Conservation (phyloP, 2,113 vertebrate genomes). For the Lonchura striata region DNA sequence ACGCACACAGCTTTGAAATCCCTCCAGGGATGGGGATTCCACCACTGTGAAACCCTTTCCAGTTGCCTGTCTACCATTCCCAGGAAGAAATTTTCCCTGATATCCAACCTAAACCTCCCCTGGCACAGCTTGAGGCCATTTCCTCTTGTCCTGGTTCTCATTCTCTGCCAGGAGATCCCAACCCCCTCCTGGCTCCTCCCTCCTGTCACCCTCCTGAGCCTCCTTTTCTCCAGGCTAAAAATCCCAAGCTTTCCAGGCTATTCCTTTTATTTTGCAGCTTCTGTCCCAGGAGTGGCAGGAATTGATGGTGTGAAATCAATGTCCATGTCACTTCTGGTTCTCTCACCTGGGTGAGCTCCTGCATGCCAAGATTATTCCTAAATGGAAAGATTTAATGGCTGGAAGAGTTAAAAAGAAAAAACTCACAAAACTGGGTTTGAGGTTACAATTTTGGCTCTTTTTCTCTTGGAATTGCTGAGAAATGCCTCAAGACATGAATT, state of each 20-base stretch:
- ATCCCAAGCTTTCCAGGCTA: not conserved
- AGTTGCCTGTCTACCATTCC: not conserved
- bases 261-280: not conserved
- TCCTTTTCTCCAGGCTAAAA: not conserved
- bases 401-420: not conserved
- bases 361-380: fast-evolving
- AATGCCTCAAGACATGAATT: not conserved
- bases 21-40: not conserved
- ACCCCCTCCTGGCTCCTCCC: fast-evolving
- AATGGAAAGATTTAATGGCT: not conserved
- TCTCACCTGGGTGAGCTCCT: not conserved
- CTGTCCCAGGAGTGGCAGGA: not conserved
- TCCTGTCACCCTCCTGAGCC: not conserved
- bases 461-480: not conserved
- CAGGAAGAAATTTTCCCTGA: not conserved
- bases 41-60: not conserved
- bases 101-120: not conserved
- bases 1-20: not conserved
- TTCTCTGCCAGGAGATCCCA: fast-evolving
- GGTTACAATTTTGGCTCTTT: not conserved
- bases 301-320: not conserved
- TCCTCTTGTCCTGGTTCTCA: not conserved
- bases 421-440: not conserved
- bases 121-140: not conserved
- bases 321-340: not conserved